Base-by-base conservation (phyloP, 2,888 invertebrate species). In the Drosophila anceps region DNA sequence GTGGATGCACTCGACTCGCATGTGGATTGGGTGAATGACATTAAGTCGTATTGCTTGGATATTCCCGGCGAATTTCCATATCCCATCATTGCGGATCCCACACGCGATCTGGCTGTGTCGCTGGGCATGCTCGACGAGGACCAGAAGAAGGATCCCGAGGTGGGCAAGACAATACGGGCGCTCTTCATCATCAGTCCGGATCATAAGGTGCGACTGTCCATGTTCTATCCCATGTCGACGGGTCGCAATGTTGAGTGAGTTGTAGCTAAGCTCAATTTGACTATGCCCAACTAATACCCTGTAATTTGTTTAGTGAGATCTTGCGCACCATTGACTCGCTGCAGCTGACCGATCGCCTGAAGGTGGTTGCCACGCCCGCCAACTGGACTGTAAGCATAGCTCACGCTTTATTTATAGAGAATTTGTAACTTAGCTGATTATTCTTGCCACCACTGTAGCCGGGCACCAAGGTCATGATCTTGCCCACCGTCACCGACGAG, bases 161-260 rank as follows among this genome's bases (percentile, higher is more conserved):
- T 94, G 57, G 96, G 96, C 9, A 93, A 95, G 82, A 97, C 97
- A 10, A 95, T 96, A 60, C 94, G 97, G 20, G 95, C 97, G 76
- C 94, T 98, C 24, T 97, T 97, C 92, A 94, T 98, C 75, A 95
- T 98, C 83, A 96, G 96, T 70, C 97, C 97, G 7, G 95, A 96
- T 88, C 96, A 96, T 91, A 95, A 95, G 84, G 93, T 98, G 61
- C 95, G 97, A 82, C 93, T 97, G 39, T 95, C 96, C 58, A 96
- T 98, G 95, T 94, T 96, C 68, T 98, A 98, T 92, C 98, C 98
- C 29, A 95, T 96, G 64, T 97, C 97, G 3, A 97, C 96, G 29
- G 98, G 98, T 46, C 94, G 98, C 76, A 97, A 97, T 93, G 97
- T 97, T 78, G 95, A 96, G 97, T 97, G 93, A 94, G 96, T 94